These are phyloP conservation scores for Lingula anatina DNA, from an alignment of 2,888 invertebrate genomes.

Conservation along the genomic window DNA sequence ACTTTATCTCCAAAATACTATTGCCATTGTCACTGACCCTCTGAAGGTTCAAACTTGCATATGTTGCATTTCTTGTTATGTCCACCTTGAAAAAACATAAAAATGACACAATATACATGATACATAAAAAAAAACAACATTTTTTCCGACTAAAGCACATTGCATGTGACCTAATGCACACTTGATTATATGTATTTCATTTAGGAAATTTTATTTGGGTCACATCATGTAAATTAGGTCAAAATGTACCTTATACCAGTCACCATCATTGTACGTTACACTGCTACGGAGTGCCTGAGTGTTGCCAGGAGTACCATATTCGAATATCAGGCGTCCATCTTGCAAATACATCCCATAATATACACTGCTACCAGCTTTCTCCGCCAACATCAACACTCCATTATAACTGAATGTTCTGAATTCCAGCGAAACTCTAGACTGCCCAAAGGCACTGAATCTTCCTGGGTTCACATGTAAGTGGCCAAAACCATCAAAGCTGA, in stretches of 20 bases:
- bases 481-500: constrained; percentile 19
- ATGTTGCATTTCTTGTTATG: too few relatives aligned
- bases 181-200: too few relatives aligned
- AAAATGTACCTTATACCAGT: constrained; percentile 18
- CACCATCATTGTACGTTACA: constrained; percentile 16
- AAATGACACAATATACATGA: too few relatives aligned
- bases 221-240: too few relatives aligned
- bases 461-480: constrained; percentile 6
- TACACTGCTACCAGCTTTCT: neutral
- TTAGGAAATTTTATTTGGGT: too few relatives aligned
- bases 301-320: constrained; percentile 1
- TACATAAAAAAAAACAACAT: too few relatives aligned
- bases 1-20: too few relatives aligned
- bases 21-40: too few relatives aligned
- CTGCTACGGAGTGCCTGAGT: neutral
- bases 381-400: constrained; percentile 16
- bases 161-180: too few relatives aligned
- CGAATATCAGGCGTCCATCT: constrained; percentile 12
- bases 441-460: constrained; percentile 5
- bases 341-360: constrained; percentile 5
- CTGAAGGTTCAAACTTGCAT: too few relatives aligned
- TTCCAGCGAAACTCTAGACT: constrained; percentile 12
- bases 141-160: too few relatives aligned
- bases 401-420: constrained; percentile 19
- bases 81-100: too few relatives aligned